These are phyloP conservation scores for Scrobipalpa costella DNA, from an alignment of 2,888 invertebrate genomes.

Conservation along the genomic window DNA sequence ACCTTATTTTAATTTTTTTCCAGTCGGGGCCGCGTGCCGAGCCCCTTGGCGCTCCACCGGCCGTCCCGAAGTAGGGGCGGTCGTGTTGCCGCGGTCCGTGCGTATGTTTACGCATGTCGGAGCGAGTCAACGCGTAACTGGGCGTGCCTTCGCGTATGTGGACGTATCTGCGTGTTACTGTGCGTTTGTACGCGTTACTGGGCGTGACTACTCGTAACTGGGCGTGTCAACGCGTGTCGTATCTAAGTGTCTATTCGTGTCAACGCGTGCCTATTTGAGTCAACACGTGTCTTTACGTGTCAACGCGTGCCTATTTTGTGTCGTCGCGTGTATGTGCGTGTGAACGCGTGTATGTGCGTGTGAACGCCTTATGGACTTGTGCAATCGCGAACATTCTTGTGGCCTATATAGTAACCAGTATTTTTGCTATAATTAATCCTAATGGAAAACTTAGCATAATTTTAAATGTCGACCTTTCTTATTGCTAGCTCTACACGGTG, in stretches of 20 bases:
- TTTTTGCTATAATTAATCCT: slow-evolving; percentile 79
- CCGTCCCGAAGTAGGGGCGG: slow-evolving; percentile 1
- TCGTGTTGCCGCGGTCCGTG: not conserved
- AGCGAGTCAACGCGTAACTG: not conserved
- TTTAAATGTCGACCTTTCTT: slow-evolving; percentile 63
- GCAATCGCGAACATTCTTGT: slow-evolving; percentile 43
- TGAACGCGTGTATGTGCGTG: not conserved
- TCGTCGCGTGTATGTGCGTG: not conserved
- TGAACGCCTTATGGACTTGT: slow-evolving; percentile 21
- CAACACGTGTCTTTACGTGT: not conserved
- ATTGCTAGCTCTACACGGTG: slow-evolving; percentile 36
- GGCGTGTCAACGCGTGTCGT: not conserved
- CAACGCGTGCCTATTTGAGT: not conserved
- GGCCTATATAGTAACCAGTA: slow-evolving; percentile 72
- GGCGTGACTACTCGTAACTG: not conserved
- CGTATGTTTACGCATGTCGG: not conserved
- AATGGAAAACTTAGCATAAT: slow-evolving; percentile 66
- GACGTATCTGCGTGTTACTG: not conserved
- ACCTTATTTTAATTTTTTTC: not conserved
- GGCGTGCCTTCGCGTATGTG: not conserved
- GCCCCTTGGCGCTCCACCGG: slow-evolving; percentile 11
- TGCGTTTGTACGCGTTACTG: not conserved
- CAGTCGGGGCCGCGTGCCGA: slow-evolving; percentile 25
- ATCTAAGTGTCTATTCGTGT: not conserved
- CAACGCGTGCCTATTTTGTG: not conserved